phyloP scores from a whole-genome alignment of 2,113 vertebrate species.

The Actenoides lindsayi region DNA sequence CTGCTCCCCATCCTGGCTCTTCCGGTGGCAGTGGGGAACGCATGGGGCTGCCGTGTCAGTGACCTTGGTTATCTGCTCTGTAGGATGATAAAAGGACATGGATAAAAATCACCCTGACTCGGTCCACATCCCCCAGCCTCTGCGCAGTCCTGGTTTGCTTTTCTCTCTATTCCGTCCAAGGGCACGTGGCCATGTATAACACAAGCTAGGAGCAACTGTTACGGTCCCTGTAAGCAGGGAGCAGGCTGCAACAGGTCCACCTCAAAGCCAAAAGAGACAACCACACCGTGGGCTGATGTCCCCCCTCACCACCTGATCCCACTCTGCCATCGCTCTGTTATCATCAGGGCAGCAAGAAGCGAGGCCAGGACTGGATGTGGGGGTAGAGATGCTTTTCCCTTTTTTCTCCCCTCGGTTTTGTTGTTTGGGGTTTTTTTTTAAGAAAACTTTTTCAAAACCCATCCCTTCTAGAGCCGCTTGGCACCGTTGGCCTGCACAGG shows the following conservation, averaged over 20 bases:
- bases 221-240: not conserved
- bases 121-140: not conserved
- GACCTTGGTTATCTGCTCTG: not conserved
- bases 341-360: not conserved
- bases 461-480: not conserved
- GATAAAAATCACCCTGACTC: conserved; percentile 49
- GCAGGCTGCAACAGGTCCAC: not conserved
- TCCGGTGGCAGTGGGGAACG: rapidly evolving
- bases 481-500: not conserved
- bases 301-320: not conserved
- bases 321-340: not conserved
- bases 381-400: not conserved
- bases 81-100: conserved; percentile 13
- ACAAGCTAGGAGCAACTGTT: not conserved
- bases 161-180: not conserved
- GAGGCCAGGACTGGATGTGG: not conserved
- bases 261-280: not conserved
- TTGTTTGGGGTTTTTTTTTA: not conserved
- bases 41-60: rapidly evolving
- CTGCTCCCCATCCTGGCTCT: not conserved
- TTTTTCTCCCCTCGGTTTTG: not conserved
- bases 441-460: not conserved
- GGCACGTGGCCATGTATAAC: not conserved
- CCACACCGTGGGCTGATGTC: not conserved
- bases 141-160: not conserved